phyloP scores from a whole-genome alignment of 2,113 vertebrate species.

The Burhinus bistriatus region DNA sequence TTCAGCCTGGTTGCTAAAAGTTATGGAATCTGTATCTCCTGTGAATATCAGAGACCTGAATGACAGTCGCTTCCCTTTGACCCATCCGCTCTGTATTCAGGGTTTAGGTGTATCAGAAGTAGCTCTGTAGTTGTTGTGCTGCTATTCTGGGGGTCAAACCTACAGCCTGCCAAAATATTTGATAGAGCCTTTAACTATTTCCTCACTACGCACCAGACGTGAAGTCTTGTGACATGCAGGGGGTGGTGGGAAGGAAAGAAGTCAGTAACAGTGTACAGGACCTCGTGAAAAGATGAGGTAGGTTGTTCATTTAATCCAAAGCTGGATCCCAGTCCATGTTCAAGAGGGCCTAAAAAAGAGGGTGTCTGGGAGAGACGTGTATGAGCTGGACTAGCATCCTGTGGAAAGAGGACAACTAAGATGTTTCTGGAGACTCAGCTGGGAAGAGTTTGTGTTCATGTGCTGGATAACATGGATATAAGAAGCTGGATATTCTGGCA shows the following conservation, averaged over 20 bases:
- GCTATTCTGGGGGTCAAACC: neutral
- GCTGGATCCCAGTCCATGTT: neutral
- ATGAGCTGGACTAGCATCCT: neutral
- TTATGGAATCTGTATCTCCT: rapidly evolving
- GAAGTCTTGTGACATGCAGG: neutral
- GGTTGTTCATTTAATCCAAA: neutral
- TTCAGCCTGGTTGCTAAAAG: neutral
- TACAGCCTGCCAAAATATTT: neutral
- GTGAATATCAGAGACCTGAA: neutral
- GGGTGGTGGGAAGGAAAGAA: neutral
- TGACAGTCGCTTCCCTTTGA: neutral
- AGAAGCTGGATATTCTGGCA: neutral
- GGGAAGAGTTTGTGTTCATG: neutral
- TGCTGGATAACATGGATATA: neutral
- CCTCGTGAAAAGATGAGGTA: neutral
- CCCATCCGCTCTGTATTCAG: neutral
- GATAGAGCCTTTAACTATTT: neutral
- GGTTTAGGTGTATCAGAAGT: neutral
- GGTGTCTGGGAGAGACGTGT: neutral
- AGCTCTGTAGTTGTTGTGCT: neutral
- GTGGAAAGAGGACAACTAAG: neutral
- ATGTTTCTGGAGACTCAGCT: neutral
- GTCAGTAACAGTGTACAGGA: neutral
- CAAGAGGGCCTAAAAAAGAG: neutral
- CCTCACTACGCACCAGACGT: neutral